Conservation (phyloP, 2,797 vertebrate genomes). For the Poeciliopsis gracilis region DNA sequence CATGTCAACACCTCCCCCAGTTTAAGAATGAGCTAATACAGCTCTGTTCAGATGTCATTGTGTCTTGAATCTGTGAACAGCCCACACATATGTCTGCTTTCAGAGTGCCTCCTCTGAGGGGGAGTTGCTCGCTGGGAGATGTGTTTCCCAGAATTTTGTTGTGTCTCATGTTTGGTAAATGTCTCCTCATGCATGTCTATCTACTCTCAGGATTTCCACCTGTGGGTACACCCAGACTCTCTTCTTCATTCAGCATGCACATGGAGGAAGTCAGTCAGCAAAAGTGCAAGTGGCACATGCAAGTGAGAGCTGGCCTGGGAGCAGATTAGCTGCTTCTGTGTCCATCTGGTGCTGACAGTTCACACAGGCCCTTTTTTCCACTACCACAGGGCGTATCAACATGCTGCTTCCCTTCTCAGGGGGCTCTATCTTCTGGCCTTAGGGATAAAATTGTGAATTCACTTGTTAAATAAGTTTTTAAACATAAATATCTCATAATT, state of each 20-base stretch:
- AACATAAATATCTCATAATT: constrained; percentile 15
- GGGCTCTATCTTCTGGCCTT: constrained; percentile 65
- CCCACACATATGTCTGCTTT: constrained; percentile 36
- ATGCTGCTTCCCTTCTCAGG: constrained; percentile 81
- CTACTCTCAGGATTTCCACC: constrained; percentile 73
- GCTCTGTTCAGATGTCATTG: constrained; percentile 45
- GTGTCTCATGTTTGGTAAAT: constrained; percentile 51
- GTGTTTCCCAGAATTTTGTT: constrained; percentile 57
- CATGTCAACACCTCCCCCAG: constrained; percentile 67
- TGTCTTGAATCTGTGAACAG: constrained; percentile 41
- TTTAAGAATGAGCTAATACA: constrained; percentile 66
- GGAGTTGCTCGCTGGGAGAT: constrained; percentile 58
- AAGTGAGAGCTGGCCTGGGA: constrained; percentile 67
- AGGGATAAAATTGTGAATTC: constrained; percentile 58
- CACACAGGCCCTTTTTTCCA: constrained; percentile 82
- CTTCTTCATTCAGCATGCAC: constrained; percentile 48
- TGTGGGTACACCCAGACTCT: constrained; percentile 63
- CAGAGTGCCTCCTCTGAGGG: constrained; percentile 42
- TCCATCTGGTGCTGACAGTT: constrained; percentile 85
- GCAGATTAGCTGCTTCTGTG: constrained; percentile 78
- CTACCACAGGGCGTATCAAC: constrained; percentile 78
- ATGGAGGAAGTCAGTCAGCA: constrained; percentile 72
- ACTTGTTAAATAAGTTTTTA: constrained; percentile 12
- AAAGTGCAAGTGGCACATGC: constrained; percentile 77
- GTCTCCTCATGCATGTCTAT: constrained; percentile 59